These are phyloP conservation scores for Lasioglossum baleicum DNA, from an alignment of 1,140 invertebrate genomes.

Conservation along the genomic window DNA sequence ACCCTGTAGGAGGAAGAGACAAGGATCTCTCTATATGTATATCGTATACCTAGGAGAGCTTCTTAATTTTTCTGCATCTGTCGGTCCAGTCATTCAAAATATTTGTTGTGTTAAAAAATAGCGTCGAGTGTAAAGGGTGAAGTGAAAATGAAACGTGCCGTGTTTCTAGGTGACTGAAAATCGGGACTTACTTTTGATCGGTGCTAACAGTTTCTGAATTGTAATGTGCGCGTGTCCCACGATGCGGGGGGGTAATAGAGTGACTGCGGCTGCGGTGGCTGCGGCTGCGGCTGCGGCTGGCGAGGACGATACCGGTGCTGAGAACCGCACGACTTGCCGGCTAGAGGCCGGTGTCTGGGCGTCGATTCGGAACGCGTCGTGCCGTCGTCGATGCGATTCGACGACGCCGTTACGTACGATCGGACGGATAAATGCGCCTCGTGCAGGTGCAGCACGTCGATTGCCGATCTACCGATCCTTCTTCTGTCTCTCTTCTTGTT, in stretches of 20 bases:
- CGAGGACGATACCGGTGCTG: slow-evolving; percentile 58
- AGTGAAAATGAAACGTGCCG: too few species aligned
- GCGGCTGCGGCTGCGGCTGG: slow-evolving; percentile 52
- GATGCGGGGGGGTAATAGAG: slow-evolving; percentile 60
- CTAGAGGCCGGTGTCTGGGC: slow-evolving; percentile 52
- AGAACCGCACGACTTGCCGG: slow-evolving; percentile 56
- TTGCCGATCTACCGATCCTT: slow-evolving; percentile 55
- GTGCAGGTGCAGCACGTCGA: slow-evolving; percentile 72
- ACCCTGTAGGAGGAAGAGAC: too few species aligned
- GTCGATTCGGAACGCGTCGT: slow-evolving; percentile 63
- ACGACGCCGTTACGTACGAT: slow-evolving; percentile 73
- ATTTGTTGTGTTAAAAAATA: too few species aligned
- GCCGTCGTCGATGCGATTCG: slow-evolving; percentile 54
- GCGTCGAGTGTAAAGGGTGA: too few species aligned
- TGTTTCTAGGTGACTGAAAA: neutral
- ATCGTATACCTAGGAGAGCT: too few species aligned
- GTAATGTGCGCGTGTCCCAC: slow-evolving; percentile 75
- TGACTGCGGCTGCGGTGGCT: slow-evolving; percentile 62
- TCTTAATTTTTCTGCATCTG: too few species aligned
- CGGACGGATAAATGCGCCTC: slow-evolving; percentile 77
- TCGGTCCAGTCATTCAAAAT: too few species aligned
- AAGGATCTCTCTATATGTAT: too few species aligned
- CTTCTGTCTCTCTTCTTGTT: slow-evolving; percentile 55
- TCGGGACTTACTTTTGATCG: slow-evolving; percentile 69
- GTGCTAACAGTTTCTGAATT: slow-evolving; percentile 79